These are phyloP conservation scores for Cecropterus lyciades DNA, from an alignment of 1,140 invertebrate species.

Conservation along the genomic window DNA sequence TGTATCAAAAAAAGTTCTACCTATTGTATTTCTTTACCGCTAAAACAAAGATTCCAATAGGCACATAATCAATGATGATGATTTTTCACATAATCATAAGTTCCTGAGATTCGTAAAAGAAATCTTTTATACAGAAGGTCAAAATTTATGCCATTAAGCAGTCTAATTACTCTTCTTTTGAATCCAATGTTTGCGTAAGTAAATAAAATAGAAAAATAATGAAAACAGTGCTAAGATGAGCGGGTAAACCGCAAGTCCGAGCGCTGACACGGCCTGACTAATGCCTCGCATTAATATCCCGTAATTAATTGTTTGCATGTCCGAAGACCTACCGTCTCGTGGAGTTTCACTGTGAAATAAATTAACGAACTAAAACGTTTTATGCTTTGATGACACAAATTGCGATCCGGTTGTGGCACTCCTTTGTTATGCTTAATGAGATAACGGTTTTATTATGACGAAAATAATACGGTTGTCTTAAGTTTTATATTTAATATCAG, in stretches of 20 bases:
- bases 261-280: constrained; percentile 70
- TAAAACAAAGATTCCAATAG: too few species aligned
- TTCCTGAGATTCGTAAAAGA: too few species aligned
- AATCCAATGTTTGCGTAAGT: constrained; percentile 14
- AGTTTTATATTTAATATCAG: too few species aligned
- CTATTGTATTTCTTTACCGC: too few species aligned
- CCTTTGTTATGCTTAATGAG: constrained; percentile 34
- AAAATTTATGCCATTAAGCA: too few species aligned
- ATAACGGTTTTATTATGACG: constrained; percentile 3
- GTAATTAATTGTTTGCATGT: constrained; percentile 83
- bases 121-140: too few species aligned
- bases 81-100: too few species aligned
- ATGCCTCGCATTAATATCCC: constrained; percentile 77
- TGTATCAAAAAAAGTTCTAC: too few species aligned
- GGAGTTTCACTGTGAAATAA: constrained; percentile 66
- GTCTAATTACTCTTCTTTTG: too few species aligned
- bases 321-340: constrained; percentile 65
- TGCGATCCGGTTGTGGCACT: constrained; percentile 36
- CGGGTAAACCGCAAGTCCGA: constrained; percentile 49
- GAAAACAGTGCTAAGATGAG: constrained; percentile 41
- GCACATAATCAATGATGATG: too few species aligned
- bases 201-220: constrained; percentile 41
- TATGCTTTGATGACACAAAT: constrained; percentile 36
- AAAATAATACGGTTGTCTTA: not conserved
- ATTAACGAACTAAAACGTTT: constrained; percentile 61